phyloP scores from a whole-genome alignment of 2,113 vertebrate genomes.

The Saccopteryx bilineata region DNA sequence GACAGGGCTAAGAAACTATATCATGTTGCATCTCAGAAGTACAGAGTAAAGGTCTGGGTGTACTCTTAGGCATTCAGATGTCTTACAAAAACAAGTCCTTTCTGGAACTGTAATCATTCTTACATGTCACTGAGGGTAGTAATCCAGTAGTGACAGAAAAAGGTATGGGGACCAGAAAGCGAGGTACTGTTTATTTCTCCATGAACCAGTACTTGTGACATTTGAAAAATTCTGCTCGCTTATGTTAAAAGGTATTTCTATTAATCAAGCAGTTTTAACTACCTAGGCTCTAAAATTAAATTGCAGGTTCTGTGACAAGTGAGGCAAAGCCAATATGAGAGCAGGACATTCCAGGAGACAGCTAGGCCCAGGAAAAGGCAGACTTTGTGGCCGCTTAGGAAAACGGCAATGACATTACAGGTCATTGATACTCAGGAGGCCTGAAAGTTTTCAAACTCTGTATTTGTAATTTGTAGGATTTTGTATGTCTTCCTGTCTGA shows the following conservation, averaged over 20 bases:
- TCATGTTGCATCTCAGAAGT: not conserved
- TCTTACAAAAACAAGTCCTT: not conserved
- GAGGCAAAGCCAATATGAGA: constrained; percentile 34
- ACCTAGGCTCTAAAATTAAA: constrained; percentile 26
- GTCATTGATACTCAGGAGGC: not conserved
- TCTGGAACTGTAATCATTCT: not conserved
- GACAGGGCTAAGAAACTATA: not conserved
- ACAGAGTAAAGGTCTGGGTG: not conserved
- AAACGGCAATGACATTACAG: not conserved
- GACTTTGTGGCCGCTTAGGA: not conserved
- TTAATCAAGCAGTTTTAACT: constrained; percentile 22
- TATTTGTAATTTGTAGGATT: not conserved
- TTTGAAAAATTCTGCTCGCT: not conserved
- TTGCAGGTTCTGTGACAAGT: not conserved
- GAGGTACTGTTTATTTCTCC: not conserved
- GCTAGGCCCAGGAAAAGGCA: not conserved
- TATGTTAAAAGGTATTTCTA: constrained; percentile 18
- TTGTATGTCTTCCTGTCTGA: not conserved
- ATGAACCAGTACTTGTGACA: not conserved
- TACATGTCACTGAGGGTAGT: not conserved
- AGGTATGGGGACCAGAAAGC: not conserved
- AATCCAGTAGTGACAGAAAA: not conserved
- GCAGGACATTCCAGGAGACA: not conserved
- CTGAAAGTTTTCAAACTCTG: not conserved
- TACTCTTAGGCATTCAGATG: not conserved